These are phyloP conservation scores for Chiridota heheva DNA, from an alignment of 35 echinoderm and acorn worm species.

Conservation along the genomic window DNA sequence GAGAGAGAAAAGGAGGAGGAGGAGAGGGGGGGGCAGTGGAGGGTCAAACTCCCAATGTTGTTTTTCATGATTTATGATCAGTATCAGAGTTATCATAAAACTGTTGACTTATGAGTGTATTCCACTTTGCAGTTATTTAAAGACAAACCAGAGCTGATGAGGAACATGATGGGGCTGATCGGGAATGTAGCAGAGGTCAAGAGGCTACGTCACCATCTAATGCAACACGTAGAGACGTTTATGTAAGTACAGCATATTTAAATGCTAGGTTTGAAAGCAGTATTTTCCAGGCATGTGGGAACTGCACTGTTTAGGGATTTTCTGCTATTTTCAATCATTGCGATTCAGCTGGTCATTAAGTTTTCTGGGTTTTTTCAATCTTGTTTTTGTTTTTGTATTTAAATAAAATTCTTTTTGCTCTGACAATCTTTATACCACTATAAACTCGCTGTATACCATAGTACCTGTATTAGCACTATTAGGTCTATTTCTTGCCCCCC, in stretches of 20 bases:
- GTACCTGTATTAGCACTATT: too few species aligned
- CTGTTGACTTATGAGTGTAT: background rate
- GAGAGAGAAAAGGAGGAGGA: too few species aligned
- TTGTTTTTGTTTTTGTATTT: too few species aligned
- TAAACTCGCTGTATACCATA: too few species aligned
- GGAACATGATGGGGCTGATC: conserved; percentile 98
- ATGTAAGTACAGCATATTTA: conserved; percentile 41
- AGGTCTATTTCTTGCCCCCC: too few species aligned
- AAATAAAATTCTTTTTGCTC: too few species aligned
- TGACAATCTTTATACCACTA: too few species aligned
- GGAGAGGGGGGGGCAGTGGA: background rate
- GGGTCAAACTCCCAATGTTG: background rate
- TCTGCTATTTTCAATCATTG: background rate
- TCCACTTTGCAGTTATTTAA: conserved; percentile 71
- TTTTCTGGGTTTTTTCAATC: too few species aligned
- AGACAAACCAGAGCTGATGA: conserved; percentile 73
- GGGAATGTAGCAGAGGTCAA: conserved; percentile 94
- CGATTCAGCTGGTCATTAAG: too few species aligned
- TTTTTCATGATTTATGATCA: background rate
- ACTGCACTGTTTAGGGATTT: background rate
- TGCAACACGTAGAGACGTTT: conserved; percentile 64
- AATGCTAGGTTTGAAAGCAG: background rate
- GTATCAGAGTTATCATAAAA: background rate
- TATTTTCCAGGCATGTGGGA: background rate
- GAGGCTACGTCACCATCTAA: conserved; percentile 44